Evolutionary conservation across 2,888 invertebrate genomes (phyloP), one percentile per base, ranked within the genome.

Genomic region (Rotaria macrura): DNA sequence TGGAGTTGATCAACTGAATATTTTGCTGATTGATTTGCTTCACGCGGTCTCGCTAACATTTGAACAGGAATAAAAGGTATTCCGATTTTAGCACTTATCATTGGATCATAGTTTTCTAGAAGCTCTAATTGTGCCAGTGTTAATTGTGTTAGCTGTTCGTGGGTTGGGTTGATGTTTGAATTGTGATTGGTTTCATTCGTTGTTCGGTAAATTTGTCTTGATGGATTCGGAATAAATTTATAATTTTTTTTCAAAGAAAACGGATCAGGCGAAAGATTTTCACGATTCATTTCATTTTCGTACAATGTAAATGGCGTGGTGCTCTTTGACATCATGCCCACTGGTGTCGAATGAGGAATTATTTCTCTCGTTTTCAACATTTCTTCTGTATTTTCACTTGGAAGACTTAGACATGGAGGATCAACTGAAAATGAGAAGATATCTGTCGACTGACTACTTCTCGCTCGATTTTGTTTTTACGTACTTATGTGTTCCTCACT

Each of bases 41-140:
- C 43, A 43, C n/a, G 79, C n/a, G 79, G 79, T 79, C 79, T 40
- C 5, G 79, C 79, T 79, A 79, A 79, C 43, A 79, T 79, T 79
- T 79, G 79, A 43, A 79, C 43, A n/a, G 79, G 79, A 23, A 79
- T 40, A 79, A 79, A 79, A 12, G 79, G 79, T n/a, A 34, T 43
- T n/a, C 79, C 79, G n/a, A 79, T 79, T 43, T 43, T 43, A 0
- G 79, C 34, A 43, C 79, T 79, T 1, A 79, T 43, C 34, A 43
- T 25, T 10, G 79, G 79, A 79, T 79, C 79, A 17, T 79, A 79
- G n/a, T 79, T 23, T 79, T 79, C 79, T n/a, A 79, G 43, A 79
- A 79, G 79, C 43, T 79, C 43, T n/a, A 79, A 79, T 43, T 79
- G 79, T 43, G 79, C 17, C 25, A 79, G 43, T 43, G 79, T n/a